phyloP scores from a whole-genome alignment of 37 sponge, comb jelly and placozoan genomes.

The Tethya wilhelma region DNA sequence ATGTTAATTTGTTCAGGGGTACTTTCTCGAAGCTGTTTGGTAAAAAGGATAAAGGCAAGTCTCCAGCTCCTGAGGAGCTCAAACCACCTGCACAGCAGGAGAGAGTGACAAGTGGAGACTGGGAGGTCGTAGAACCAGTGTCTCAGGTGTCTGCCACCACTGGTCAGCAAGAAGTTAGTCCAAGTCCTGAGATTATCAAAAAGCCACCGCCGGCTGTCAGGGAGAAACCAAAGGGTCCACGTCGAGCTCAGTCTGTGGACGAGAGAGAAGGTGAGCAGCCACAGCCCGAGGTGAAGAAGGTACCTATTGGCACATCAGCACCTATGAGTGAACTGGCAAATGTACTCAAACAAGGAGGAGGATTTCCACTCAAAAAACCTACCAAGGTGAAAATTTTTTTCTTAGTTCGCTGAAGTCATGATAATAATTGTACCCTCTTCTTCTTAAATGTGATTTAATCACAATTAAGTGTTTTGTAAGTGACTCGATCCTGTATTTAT shows the following conservation, averaged over 20 bases:
- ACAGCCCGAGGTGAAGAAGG: constrained; percentile 8
- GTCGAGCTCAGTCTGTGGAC: not conserved
- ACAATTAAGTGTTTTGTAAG: not conserved
- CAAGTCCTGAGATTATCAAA: constrained; percentile 15
- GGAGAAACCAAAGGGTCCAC: constrained; percentile 23
- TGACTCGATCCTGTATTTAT: not conserved
- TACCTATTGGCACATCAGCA: not conserved
- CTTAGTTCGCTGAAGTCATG: too few relatives aligned
- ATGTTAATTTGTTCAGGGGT: too few relatives aligned
- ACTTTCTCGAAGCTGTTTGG: not conserved
- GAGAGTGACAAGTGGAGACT: not conserved
- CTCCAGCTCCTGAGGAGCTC: not conserved
- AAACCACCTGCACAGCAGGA: not conserved
- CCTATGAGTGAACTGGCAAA: not conserved
- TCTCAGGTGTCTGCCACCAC: not conserved
- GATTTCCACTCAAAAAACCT: not conserved
- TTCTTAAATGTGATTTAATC: too few relatives aligned
- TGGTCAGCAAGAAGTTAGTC: not conserved
- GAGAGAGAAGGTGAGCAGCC: too few relatives aligned
- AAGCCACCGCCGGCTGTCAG: constrained; percentile 35
- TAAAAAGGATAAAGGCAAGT: too few relatives aligned
- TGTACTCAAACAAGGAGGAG: constrained; percentile 13
- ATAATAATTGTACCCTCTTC: too few relatives aligned
- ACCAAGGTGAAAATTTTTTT: not conserved
- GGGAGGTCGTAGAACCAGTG: constrained; percentile 23